Conservation (phyloP, 2,888 invertebrate genomes). For the Melieria omissa region DNA sequence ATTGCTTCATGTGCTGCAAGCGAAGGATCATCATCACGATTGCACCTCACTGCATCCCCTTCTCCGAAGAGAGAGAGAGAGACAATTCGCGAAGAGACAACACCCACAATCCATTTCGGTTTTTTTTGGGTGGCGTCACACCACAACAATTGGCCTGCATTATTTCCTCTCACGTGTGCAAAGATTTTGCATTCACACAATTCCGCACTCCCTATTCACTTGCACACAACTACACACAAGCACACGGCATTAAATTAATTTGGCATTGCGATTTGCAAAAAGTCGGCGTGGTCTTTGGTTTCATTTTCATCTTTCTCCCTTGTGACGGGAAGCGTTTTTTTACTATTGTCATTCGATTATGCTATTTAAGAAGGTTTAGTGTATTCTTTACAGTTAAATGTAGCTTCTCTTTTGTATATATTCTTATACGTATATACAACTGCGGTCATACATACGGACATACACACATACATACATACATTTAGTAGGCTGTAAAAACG, state of each 20-base stretch:
- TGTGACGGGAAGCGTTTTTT: background rate
- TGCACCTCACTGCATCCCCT: background rate
- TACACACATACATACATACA: background rate
- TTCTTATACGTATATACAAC: background rate
- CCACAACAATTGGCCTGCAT: too few relatives aligned
- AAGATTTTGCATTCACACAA: too few relatives aligned
- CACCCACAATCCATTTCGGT: background rate
- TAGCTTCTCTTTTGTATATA: background rate
- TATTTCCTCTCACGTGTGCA: too few relatives aligned
- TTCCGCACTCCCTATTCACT: too few relatives aligned
- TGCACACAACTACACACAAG: too few relatives aligned
- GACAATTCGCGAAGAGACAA: background rate
- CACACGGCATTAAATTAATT: too few relatives aligned
- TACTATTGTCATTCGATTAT: too few relatives aligned
- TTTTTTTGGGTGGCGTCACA: too few relatives aligned
- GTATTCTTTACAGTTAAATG: background rate
- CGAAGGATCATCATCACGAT: background rate
- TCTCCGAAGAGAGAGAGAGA: background rate
- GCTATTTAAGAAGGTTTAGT: too few relatives aligned
- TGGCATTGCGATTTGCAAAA: background rate
- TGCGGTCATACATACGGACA: background rate
- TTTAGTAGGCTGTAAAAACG: background rate
- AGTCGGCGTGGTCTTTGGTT: background rate
- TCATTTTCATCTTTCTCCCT: background rate
- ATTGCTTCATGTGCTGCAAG: too few relatives aligned